Percentiles rank a stretch among this genome's conserved stretches.
These are phyloP conservation scores for Stichodactyla mertensii DNA, from an alignment of 64 coral and sea anemone genomes.

Conservation along the genomic window DNA sequence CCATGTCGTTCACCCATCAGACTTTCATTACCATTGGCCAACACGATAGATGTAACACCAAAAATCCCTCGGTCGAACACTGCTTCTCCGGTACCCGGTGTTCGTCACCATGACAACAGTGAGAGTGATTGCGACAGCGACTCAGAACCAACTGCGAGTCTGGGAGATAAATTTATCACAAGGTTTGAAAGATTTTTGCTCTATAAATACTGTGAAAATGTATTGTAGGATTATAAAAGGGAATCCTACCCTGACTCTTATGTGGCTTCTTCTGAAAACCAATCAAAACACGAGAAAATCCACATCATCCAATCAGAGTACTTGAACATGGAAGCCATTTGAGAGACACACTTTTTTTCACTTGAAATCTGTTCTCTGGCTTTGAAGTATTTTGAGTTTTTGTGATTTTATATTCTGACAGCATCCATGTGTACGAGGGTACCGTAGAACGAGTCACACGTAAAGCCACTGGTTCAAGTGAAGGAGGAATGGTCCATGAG, in stretches of 20 bases:
- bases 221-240: too few species aligned
- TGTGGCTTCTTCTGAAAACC: too few species aligned
- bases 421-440: constrained; percentile 82
- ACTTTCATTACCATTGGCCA: constrained; percentile 50
- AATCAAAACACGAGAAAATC: too few species aligned
- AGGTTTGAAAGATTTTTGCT: constrained; percentile 20
- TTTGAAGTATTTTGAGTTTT: background rate
- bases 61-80: constrained; percentile 1
- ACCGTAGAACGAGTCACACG: constrained; percentile 72
- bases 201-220: too few species aligned
- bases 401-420: background rate
- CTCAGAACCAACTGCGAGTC: background rate
- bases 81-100: background rate
- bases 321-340: too few species aligned
- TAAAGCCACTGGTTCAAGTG: constrained; percentile 67
- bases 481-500: constrained; percentile 86
- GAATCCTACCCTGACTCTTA: too few species aligned
- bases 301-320: too few species aligned
- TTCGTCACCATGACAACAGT: background rate
- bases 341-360: too few species aligned
- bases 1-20: background rate
- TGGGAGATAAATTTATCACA: constrained; percentile 53
- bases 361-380: too few species aligned
- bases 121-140: constrained; percentile 58
- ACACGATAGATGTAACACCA: constrained; percentile 32